phyloP scores from a whole-genome alignment of 2,888 invertebrate genomes.

The Cataglyphis cursor region DNA sequence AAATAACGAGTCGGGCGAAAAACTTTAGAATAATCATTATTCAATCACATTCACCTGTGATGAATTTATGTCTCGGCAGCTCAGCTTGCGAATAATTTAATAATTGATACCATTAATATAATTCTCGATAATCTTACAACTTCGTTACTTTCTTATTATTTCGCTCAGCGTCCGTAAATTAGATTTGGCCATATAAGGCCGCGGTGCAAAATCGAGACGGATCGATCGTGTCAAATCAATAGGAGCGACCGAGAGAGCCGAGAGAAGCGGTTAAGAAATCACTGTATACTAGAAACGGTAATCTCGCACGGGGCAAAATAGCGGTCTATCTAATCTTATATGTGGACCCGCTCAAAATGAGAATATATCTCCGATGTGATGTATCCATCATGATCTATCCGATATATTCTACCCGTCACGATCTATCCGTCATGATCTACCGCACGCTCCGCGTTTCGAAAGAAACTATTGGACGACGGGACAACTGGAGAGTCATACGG shows the following conservation, averaged over 20 bases:
- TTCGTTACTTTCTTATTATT: conserved; percentile 2
- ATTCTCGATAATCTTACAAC: not conserved
- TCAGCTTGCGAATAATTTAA: not conserved
- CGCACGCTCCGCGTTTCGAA: conserved; percentile 62
- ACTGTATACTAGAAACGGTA: conserved; percentile 42
- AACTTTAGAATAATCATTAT: not conserved
- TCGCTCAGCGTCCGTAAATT: conserved; percentile 2
- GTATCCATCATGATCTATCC: conserved; percentile 75
- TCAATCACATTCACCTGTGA: not conserved
- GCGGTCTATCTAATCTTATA: conserved; percentile 66
- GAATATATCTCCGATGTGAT: conserved; percentile 62
- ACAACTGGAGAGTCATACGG: conserved; percentile 38
- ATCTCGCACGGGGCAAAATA: conserved; percentile 51
- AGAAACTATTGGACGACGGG: conserved; percentile 63
- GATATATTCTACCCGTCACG: conserved; percentile 70
- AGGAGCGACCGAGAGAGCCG: conserved; percentile 60
- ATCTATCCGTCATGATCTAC: conserved; percentile 74
- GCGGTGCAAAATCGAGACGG: conserved; percentile 60
- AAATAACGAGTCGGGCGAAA: not conserved
- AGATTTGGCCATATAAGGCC: conserved; percentile 37
- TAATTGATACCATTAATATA: conserved; percentile 18
- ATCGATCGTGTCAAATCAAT: conserved; percentile 62
- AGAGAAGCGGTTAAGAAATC: conserved; percentile 68
- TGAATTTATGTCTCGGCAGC: conserved; percentile 3
- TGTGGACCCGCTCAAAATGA: conserved; percentile 55